Conservation (phyloP, 2,888 invertebrate species). For the Eulithis testata region DNA sequence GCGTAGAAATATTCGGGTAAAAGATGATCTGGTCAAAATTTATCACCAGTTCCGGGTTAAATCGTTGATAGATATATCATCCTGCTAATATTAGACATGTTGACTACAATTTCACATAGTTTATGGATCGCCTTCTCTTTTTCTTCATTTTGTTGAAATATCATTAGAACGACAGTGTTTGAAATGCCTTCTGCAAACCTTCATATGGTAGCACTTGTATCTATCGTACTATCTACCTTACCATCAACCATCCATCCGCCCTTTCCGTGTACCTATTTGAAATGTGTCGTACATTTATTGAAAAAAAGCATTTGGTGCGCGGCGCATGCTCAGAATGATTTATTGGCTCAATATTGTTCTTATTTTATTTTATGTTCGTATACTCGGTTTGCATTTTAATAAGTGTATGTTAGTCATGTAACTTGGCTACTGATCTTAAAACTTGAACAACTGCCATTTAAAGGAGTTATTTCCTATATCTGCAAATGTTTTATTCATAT, state of each 20-base stretch:
- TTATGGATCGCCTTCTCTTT: neutral
- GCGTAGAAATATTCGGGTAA: conserved; percentile 19
- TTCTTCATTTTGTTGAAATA: neutral
- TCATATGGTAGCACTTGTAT: conserved; percentile 43
- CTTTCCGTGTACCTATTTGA: conserved; percentile 41
- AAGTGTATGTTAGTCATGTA: conserved; percentile 28
- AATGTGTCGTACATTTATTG: conserved; percentile 26
- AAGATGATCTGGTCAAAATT: conserved; percentile 1
- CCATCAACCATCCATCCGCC: conserved; percentile 35
- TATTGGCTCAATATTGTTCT: conserved; percentile 32
- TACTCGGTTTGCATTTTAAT: conserved; percentile 35
- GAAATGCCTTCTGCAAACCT: conserved; percentile 14
- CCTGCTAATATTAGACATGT: too few species aligned
- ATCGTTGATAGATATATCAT: neutral
- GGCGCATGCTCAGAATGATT: conserved; percentile 39
- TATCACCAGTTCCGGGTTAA: neutral
- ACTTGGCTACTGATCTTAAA: conserved; percentile 26
- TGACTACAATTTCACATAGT: neutral
- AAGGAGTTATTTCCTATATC: conserved; percentile 12
- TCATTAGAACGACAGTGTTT: neutral
- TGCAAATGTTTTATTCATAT: conserved; percentile 20
- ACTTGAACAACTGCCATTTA: conserved; percentile 14
- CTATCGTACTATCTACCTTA: conserved; percentile 30
- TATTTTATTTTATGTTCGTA: conserved; percentile 31
- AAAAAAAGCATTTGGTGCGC: conserved; percentile 31